Percentiles rank a stretch among this genome's conserved stretches.
These are phyloP conservation scores for Yasuhikotakia modesta DNA, from an alignment of 2,797 vertebrate genomes.

Conservation along the genomic window DNA sequence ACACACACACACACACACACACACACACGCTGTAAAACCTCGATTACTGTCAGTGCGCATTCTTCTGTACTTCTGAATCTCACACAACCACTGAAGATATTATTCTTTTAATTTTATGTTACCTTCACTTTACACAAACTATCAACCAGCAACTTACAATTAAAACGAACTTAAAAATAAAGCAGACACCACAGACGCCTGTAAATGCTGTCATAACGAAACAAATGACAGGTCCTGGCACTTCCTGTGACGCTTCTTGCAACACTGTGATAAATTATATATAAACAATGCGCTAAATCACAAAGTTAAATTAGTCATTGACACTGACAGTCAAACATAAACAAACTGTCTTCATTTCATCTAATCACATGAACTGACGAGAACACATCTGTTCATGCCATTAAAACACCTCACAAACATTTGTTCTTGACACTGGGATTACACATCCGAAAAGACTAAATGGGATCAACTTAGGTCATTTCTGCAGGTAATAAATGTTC, in stretches of 20 bases:
- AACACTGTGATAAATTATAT: no score
- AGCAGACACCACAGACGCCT: neutral
- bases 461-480: neutral
- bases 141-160: neutral
- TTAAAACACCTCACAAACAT: neutral
- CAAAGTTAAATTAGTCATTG: neutral
- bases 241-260: no score
- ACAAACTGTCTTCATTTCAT: neutral
- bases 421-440: neutral
- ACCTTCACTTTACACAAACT: neutral
- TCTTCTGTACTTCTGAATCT: neutral
- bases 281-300: no score
- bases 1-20: conserved; percentile 2
- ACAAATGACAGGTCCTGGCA: neutral
- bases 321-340: neutral
- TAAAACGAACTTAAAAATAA: neutral
- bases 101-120: neutral
- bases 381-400: neutral
- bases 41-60: neutral
- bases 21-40: neutral
- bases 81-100: neutral
- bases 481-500: neutral
- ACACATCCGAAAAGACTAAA: neutral
- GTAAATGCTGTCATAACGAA: neutral
- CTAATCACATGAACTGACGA: neutral